A percentile compares a stretch with the other conserved stretches of the same genome.
phyloP scores from a whole-genome alignment of 2,113 vertebrate genomes.

The Solenodon paradoxus region DNA sequence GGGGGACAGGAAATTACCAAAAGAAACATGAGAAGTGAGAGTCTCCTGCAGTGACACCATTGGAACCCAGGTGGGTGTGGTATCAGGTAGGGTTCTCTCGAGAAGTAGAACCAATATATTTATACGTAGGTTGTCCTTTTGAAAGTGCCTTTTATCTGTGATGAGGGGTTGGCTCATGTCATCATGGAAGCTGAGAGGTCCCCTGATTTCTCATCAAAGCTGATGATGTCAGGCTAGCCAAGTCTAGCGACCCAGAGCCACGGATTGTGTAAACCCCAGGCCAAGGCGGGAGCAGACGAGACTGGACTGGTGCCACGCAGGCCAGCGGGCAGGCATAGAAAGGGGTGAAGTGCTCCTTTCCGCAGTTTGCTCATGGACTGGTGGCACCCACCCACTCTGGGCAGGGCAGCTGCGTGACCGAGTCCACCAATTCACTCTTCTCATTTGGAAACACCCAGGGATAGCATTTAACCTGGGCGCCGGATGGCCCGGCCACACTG shows the following conservation, averaged over 20 bases:
- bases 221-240: neutral
- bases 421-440: neutral
- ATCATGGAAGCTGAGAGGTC: neutral
- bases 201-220: neutral
- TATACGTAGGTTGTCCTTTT: no score
- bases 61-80: neutral
- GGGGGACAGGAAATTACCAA: neutral
- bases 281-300: no score
- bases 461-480: no score
- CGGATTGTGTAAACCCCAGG: no score
- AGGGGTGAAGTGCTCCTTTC: neutral
- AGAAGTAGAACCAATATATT: neutral
- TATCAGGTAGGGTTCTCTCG: no score
- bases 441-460: neutral
- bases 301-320: no score
- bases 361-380: neutral
- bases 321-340: neutral
- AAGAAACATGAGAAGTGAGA: neutral
- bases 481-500: neutral
- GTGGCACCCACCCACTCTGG: fast-evolving
- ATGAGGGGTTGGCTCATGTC: neutral
- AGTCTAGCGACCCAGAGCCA: neutral
- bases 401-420: no score
- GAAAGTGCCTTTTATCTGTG: neutral
- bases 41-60: neutral